A percentile compares a stretch with the other conserved stretches of the same genome.
phyloP scores from a whole-genome alignment of 2,113 vertebrate species.

The Arvicanthis niloticus region DNA sequence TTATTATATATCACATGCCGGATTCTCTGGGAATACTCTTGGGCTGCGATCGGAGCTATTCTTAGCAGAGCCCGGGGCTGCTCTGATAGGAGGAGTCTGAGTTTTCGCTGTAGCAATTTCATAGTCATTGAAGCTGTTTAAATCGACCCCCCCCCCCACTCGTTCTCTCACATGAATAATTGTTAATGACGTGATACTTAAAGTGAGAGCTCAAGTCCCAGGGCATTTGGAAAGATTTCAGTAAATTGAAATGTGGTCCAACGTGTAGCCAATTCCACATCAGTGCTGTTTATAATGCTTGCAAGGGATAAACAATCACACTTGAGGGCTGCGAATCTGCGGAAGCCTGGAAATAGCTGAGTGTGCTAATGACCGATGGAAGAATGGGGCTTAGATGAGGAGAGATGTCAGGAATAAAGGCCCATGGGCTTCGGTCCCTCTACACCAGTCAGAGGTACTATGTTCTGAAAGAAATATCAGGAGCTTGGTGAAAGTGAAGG shows the following conservation, averaged over 20 bases:
- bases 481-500: background rate
- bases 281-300: slow-evolving; percentile 1
- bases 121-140: background rate
- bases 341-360: background rate
- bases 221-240: slow-evolving; percentile 50
- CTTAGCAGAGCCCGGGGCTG: slow-evolving; percentile 23
- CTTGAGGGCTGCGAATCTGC: background rate
- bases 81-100: background rate
- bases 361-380: background rate
- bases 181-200: slow-evolving; percentile 43
- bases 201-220: slow-evolving; percentile 16
- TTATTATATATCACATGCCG: slow-evolving; percentile 65
- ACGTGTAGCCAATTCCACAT: background rate
- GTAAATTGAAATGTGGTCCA: background rate
- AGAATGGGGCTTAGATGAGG: background rate
- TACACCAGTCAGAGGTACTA: background rate
- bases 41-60: slow-evolving; percentile 63
- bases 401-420: background rate
- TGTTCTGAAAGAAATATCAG: background rate
- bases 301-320: slow-evolving; percentile 11
- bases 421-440: background rate
- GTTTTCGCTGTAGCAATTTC: slow-evolving; percentile 59
- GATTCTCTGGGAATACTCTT: background rate
- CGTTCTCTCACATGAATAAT: slow-evolving; percentile 45
- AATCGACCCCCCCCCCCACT: background rate